Evolutionary conservation across 2,797 vertebrate genomes (phyloP).

Genomic region (Sorex maritimensis): DNA sequence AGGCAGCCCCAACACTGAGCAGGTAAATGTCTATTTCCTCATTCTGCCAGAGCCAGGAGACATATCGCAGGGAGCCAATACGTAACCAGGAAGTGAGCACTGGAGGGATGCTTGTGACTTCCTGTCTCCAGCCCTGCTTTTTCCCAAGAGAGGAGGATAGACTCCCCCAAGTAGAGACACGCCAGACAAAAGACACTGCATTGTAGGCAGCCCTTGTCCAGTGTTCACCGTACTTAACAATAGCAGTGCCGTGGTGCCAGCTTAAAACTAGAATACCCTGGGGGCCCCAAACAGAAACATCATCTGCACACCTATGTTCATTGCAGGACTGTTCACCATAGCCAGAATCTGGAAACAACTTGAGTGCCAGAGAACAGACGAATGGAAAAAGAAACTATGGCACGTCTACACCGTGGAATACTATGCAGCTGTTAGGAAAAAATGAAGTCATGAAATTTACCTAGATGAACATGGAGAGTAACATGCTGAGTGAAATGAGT

Average conservation of each 20-base stretch:
- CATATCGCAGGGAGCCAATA: constrained; percentile 51
- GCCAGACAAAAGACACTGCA: not conserved
- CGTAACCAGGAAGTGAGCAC: constrained; percentile 8
- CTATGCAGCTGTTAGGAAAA: too few relatives aligned
- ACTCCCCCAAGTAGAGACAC: not conserved
- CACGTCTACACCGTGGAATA: too few relatives aligned
- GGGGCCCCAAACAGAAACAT: too few relatives aligned
- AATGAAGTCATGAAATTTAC: too few relatives aligned
- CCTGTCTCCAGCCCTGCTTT: not conserved
- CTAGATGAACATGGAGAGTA: too few relatives aligned
- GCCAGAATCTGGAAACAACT: too few relatives aligned
- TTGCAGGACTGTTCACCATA: too few relatives aligned
- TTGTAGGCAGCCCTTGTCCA: not conserved
- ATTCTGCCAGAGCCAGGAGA: constrained; percentile 38
- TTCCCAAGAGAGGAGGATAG: not conserved
- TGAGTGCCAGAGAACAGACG: too few relatives aligned
- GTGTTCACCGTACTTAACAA: too few relatives aligned
- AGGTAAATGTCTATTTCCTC: not conserved
- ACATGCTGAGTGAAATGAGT: too few relatives aligned
- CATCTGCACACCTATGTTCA: too few relatives aligned
- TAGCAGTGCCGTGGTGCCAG: not conserved
- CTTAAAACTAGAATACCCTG: not conserved
- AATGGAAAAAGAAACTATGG: too few relatives aligned
- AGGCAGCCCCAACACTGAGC: constrained; percentile 44
- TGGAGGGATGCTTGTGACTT: not conserved